A percentile compares a stretch with the other conserved stretches of the same genome.
Evolutionary conservation across 2,797 vertebrate species (phyloP).

Genomic region (Hyperoplus immaculatus): DNA sequence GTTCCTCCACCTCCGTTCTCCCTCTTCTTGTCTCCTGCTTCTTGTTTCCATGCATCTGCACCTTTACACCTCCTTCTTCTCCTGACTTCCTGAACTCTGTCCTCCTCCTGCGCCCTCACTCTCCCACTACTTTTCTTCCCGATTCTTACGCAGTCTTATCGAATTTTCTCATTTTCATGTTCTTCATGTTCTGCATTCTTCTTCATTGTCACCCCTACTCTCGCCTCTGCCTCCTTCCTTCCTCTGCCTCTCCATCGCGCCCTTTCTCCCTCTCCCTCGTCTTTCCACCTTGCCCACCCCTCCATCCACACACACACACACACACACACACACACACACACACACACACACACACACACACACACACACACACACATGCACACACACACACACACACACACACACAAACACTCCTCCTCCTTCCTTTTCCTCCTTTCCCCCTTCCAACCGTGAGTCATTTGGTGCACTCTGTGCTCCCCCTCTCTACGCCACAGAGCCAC

Average conservation of each 20-base stretch:
- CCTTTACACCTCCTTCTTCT: constrained; percentile 28
- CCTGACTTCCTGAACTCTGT: not conserved
- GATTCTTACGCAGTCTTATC: constrained; percentile 25
- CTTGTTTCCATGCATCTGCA: constrained; percentile 33
- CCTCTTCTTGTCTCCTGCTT: constrained; percentile 22
- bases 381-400: no score
- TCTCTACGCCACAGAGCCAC: constrained; percentile 72
- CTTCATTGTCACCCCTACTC: constrained; percentile 20
- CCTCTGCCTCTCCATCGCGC: not conserved
- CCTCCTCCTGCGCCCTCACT: constrained; percentile 9
- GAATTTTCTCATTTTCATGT: constrained; percentile 18
- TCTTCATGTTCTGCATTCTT: constrained; percentile 24
- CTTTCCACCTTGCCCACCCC: constrained; percentile 27
- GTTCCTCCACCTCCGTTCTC: constrained; percentile 32
- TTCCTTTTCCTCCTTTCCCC: constrained; percentile 41
- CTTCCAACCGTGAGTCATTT: constrained; percentile 75
- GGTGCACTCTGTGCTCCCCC: constrained; percentile 61
- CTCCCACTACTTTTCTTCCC: constrained; percentile 14
- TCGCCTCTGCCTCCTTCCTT: constrained; percentile 13
- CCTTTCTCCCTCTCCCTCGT: constrained; percentile 26
- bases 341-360: no score
- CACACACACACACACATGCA: no score
- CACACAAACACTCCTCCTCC: not conserved
- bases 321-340: no score
- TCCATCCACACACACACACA: not conserved